phyloP scores from a whole-genome alignment of 2,113 vertebrate species.

The Tragelaphus strepsiceros region DNA sequence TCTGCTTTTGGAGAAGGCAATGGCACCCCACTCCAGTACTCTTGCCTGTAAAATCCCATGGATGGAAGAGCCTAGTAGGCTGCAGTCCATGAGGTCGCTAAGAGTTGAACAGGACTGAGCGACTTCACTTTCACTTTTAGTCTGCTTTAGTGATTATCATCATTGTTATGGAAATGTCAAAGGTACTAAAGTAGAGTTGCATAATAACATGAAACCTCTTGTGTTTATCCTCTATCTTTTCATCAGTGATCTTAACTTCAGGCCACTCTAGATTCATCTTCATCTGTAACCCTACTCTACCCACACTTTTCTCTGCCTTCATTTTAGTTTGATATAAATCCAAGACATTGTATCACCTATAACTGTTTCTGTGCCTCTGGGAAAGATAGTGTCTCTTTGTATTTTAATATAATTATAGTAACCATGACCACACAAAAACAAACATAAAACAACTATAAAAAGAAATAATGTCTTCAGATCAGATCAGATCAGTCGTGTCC shows the following conservation, averaged over 20 bases:
- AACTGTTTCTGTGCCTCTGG: background rate
- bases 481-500: too few relatives aligned
- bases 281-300: background rate
- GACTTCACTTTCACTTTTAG: background rate
- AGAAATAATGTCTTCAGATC: background rate
- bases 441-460: background rate
- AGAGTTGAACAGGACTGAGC: too few relatives aligned
- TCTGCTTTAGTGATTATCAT: background rate
- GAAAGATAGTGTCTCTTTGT: background rate
- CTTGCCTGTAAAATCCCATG: too few relatives aligned
- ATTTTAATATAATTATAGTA: background rate
- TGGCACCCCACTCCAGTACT: too few relatives aligned
- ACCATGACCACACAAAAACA: background rate
- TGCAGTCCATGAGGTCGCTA: too few relatives aligned
- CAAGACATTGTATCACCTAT: background rate
- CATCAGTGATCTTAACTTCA: background rate
- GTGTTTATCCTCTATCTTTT: background rate
- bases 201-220: background rate
- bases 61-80: too few relatives aligned
- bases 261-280: background rate
- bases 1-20: background rate
- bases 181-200: background rate
- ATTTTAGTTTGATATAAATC: background rate
- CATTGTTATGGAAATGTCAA: background rate
- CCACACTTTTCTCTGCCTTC: background rate